Evolutionary conservation across 2,888 invertebrate genomes (phyloP).

Genomic region (Pelosia muscerda): DNA sequence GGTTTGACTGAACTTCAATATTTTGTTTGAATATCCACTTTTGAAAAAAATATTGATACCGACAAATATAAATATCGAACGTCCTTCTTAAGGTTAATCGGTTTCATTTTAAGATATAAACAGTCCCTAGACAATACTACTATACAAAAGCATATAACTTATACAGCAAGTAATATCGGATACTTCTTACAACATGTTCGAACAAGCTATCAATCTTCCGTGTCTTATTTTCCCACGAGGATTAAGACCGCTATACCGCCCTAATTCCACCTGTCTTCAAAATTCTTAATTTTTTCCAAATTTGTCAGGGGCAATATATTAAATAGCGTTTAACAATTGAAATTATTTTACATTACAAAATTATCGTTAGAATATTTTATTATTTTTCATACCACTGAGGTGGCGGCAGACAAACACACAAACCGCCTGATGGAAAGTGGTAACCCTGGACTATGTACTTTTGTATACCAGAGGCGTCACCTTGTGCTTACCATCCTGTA

Average conservation of each 20-base stretch:
- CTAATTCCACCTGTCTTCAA: constrained; percentile 8
- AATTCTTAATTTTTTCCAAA: neutral
- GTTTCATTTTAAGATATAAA: neutral
- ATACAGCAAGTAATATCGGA: neutral
- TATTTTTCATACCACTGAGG: too few relatives aligned
- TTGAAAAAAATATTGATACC: neutral
- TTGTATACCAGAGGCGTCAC: too few relatives aligned
- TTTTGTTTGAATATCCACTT: too few relatives aligned
- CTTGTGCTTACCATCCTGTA: too few relatives aligned
- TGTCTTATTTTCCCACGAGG: neutral
- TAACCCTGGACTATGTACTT: too few relatives aligned
- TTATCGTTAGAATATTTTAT: too few relatives aligned
- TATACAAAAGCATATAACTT: neutral
- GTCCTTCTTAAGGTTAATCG: neutral
- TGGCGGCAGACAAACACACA: too few relatives aligned
- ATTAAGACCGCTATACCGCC: neutral
- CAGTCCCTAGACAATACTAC: neutral
- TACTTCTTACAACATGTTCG: constrained; percentile 1
- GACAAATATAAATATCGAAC: neutral
- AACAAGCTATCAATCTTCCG: constrained; percentile 8
- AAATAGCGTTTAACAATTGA: too few relatives aligned
- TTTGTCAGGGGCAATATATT: neutral
- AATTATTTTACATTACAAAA: too few relatives aligned
- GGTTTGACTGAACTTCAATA: too few relatives aligned
- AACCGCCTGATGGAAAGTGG: too few relatives aligned